phyloP scores from a whole-genome alignment of 2,113 vertebrate species.

The Rostratula benghalensis region DNA sequence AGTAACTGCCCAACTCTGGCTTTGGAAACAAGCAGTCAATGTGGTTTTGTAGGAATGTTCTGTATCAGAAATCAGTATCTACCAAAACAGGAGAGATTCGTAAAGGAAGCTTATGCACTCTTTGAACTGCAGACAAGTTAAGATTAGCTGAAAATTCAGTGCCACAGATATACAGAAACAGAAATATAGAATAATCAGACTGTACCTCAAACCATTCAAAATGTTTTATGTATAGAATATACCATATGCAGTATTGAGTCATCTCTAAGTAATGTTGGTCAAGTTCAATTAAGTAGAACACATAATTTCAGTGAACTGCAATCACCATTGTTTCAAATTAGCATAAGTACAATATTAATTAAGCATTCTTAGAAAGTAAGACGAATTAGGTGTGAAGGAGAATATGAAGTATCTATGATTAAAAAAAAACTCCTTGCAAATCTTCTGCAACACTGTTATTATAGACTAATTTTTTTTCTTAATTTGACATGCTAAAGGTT shows the following conservation, averaged over 20 bases:
- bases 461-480: constrained; percentile 3
- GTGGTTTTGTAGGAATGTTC: not conserved
- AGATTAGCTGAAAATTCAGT: not conserved
- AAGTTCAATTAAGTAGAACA: constrained; percentile 57
- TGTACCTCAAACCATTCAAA: not conserved
- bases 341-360: constrained; percentile 62
- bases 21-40: not conserved
- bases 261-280: constrained; percentile 29
- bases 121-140: not conserved
- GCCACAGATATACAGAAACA: not conserved
- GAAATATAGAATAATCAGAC: not conserved
- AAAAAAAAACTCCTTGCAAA: constrained; percentile 42
- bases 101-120: not conserved
- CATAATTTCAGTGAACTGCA: constrained; percentile 34
- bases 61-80: not conserved
- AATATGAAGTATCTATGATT: constrained; percentile 1
- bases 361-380: constrained; percentile 54
- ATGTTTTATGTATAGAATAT: not conserved
- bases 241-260: not conserved
- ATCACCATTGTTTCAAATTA: constrained; percentile 52
- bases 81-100: not conserved
- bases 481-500: constrained; percentile 1
- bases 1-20: accelerated
- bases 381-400: constrained; percentile 19
- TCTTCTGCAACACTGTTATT: not conserved